Base-by-base conservation (phyloP, 2,888 invertebrate species). In the Oegoconia quadripuncta region DNA sequence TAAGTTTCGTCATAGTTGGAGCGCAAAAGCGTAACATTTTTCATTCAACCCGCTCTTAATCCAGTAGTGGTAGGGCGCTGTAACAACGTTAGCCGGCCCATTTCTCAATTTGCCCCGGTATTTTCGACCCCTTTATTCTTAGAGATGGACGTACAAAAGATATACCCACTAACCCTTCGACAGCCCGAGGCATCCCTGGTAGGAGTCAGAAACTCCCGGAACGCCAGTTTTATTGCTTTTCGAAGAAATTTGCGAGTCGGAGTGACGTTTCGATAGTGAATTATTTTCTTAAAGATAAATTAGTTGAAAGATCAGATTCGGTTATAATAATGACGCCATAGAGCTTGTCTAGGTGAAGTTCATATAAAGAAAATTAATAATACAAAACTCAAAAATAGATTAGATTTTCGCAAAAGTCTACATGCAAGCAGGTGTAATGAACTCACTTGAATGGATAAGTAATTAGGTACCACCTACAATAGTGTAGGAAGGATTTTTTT, bases 11-110 rank as follows among this genome's bases (percentile, higher is more conserved):
- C 63, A 63, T 62, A 65, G 59, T 67, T 56, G 49, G 49, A 60
- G 54, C 44, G 32, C 55, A 62, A 74, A 67, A 80, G 72, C 72
- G 74, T 72, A 78, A 76, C 75, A 79, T 80, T 84, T 76, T 82
- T 83, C 75, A 80, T 74, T 63, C 64, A 60, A 63, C 69, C 70
- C 72, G 58, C 60, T 75, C 61, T 59, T 71, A 72, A 75, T 70
- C 70, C 69, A 64, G 73, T 67, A 59, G 65, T 74, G 59, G 60
- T 60, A 50, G 83, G 79, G 78, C 65, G 74, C 63, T 63, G 75
- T 87, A 88, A 88, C 82, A 61, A 80, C 65, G 82, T 88, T 88
- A 88, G 72, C 78, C 83, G 86, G 86, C 80, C 84, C 87, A 88
- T 88, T 88, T 87, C 87, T 86, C 87, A 87, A 87, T 87, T 86